These are phyloP conservation scores for Myiothlypis coronata DNA, from an alignment of 2,797 vertebrate species.

Conservation along the genomic window DNA sequence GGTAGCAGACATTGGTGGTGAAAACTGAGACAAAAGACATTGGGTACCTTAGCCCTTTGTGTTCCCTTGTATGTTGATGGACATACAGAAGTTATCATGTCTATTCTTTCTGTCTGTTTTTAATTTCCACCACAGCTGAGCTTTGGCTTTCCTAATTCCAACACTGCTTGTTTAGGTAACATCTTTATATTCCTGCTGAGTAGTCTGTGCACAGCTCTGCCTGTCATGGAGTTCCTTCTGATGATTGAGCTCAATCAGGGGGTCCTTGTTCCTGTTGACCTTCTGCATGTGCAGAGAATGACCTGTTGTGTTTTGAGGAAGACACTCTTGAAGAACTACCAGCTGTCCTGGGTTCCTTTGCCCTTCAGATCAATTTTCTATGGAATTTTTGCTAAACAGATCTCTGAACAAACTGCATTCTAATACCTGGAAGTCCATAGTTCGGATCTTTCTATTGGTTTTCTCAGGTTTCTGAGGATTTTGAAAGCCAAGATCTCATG, in stretches of 20 bases:
- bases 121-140: neutral
- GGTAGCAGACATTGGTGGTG: neutral
- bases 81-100: neutral
- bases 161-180: neutral
- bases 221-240: neutral
- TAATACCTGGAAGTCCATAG: neutral
- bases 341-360: neutral
- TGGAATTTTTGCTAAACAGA: neutral
- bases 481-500: neutral
- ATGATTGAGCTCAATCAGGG: accelerated
- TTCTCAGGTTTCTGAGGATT: neutral
- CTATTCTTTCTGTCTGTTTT: neutral
- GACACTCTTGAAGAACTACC: neutral
- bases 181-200: neutral
- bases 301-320: neutral
- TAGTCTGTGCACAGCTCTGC: neutral
- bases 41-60: neutral
- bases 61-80: neutral
- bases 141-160: neutral
- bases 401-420: neutral
- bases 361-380: neutral
- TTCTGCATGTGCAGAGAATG: neutral
- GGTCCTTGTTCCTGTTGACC: neutral
- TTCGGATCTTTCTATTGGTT: neutral
- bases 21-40: neutral